Evolutionary conservation across 2,888 invertebrate species (phyloP), one percentile per base, ranked within the genome.

Genomic region (Dolichomitus sp.): DNA sequence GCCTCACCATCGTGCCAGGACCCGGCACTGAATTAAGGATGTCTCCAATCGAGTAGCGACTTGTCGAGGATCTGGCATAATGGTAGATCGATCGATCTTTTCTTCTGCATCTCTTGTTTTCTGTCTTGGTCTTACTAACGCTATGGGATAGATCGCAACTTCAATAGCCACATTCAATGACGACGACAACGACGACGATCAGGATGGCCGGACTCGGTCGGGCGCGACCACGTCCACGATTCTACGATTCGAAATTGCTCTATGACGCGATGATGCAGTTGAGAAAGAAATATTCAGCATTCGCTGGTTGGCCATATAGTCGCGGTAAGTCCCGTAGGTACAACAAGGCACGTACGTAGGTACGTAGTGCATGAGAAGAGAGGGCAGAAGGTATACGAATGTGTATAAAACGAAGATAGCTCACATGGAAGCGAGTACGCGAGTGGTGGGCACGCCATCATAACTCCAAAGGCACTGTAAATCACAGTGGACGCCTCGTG

Each of bases 401-500:
- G 61, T 57, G 27, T 61, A 61, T 61, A 75, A 75, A 14, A 52
- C 52, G 66, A 54, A 77, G 83, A 83, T 69, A 37, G 57, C 68
- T 63, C 69, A 57, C 27, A 84, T 85, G 83, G 84, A 83, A 80
- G 87, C 84, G 77, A 77, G 76, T 79, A 63, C 70, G 85, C 88
- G 88, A 90, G 89, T 86, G 50, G 88, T 89, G 88, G 88, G 89
- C 89, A 90, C 88, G 88, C 88, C 91, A 88, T 91, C 91, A 91
- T 92, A 92, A 92, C 91, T 92, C 88, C 88, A 85, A 89, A 88
- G 88, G 91, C 90, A 91, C 86, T 91, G 92, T 92, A 92, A 92
- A 92, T 92, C 92, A 92, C 84, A 84, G 89, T 89, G 89, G 91
- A 92, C 90, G 91, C 89, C 90, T 89, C 88, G 91, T 90, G 91